phyloP scores from a whole-genome alignment of 2,888 invertebrate genomes.

The Drosophila buzzatii region DNA sequence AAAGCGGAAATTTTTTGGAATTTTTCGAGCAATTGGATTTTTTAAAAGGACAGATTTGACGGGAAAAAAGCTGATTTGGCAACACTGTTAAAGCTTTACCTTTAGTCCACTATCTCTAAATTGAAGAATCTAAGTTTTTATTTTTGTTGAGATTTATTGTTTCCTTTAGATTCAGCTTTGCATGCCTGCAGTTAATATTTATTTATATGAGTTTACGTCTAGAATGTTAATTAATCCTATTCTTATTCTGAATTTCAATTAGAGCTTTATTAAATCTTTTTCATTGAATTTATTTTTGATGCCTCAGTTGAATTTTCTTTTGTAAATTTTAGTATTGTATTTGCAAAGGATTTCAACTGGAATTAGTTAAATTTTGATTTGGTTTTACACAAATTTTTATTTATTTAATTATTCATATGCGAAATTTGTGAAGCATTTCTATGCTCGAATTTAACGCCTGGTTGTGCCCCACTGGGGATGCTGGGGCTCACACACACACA shows the following conservation, averaged over 20 bases:
- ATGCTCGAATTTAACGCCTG: background rate
- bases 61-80: no score
- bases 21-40: no score
- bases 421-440: constrained; percentile 15
- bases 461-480: constrained; percentile 9
- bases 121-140: background rate
- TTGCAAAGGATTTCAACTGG: background rate
- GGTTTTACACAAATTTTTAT: background rate
- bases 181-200: background rate
- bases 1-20: no score
- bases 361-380: background rate
- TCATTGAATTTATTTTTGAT: background rate
- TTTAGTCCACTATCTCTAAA: background rate
- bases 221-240: background rate
- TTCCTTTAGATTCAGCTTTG: background rate
- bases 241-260: background rate
- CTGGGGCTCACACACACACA: background rate
- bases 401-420: background rate
- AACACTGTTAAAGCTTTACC: background rate
- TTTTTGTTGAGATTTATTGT: no score
- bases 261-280: background rate
- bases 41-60: no score
- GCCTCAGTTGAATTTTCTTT: background rate
- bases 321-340: background rate
- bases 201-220: background rate